Evolutionary conservation across 2,797 vertebrate genomes (phyloP).

Genomic region (Loriculus beryllinus): DNA sequence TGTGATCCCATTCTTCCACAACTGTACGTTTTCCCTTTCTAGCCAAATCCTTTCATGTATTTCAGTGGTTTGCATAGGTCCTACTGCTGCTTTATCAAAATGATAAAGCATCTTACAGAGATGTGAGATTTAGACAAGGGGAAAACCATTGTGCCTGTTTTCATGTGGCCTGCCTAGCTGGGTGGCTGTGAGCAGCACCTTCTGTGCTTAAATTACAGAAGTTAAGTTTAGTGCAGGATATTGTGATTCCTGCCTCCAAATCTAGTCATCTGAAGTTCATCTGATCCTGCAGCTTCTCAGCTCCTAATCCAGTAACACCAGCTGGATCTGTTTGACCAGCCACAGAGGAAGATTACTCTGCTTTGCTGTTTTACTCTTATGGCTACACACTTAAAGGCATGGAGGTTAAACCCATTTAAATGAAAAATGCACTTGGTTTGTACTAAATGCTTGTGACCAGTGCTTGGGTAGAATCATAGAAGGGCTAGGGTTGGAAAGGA

Average conservation of each 20-base stretch:
- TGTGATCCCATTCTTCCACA: not conserved
- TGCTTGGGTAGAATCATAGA: too few species aligned
- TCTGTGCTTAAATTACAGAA: too few species aligned
- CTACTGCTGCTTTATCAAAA: not conserved
- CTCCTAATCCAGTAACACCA: not conserved
- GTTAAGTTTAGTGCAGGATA: not conserved
- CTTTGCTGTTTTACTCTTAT: not conserved
- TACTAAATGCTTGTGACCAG: not conserved
- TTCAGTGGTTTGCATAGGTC: not conserved
- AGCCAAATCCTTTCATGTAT: not conserved
- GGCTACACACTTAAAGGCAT: not conserved
- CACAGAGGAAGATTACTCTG: not conserved
- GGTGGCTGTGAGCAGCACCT: too few species aligned
- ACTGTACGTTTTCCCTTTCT: not conserved
- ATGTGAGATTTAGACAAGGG: not conserved
- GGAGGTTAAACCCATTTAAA: not conserved
- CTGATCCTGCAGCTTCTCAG: not conserved
- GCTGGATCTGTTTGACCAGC: not conserved
- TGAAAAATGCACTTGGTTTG: not conserved
- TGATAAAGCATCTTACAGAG: rapidly evolving
- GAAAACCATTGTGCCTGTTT: rapidly evolving
- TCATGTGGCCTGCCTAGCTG: not conserved
- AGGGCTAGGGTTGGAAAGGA: too few species aligned
- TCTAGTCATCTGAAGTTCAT: not conserved
- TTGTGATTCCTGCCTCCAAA: not conserved